Conservation (phyloP, 2,888 invertebrate genomes). For the Unio pictorum region DNA sequence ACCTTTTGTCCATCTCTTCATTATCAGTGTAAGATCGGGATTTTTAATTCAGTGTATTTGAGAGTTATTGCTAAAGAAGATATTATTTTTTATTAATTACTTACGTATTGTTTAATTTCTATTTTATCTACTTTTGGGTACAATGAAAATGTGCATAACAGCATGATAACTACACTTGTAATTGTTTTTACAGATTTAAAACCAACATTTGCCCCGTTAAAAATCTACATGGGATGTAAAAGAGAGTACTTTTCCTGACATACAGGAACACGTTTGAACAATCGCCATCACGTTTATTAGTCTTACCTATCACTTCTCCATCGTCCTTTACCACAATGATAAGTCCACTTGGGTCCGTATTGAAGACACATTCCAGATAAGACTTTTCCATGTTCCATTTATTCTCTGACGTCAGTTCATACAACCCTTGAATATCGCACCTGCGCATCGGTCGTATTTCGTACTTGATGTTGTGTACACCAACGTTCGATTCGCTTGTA, state of each 20-base stretch:
- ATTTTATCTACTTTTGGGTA: too few relatives aligned
- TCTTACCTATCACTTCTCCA: conserved; percentile 44
- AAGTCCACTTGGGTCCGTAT: conserved; percentile 48
- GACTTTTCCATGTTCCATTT: conserved; percentile 50
- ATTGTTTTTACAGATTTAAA: too few relatives aligned
- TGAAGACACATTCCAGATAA: conserved; percentile 47
- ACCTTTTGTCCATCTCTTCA: too few relatives aligned
- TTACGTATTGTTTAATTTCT: too few relatives aligned
- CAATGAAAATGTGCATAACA: too few relatives aligned
- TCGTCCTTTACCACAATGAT: conserved; percentile 43
- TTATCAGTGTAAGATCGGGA: too few relatives aligned
- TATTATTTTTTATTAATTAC: too few relatives aligned
- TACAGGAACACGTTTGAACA: not conserved
- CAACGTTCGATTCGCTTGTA: not conserved
- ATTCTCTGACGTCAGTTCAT: conserved; percentile 37
- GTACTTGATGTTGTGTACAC: conserved; percentile 16
- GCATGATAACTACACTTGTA: too few relatives aligned
- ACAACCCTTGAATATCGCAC: conserved; percentile 41
- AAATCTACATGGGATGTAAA: not conserved
- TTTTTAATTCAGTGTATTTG: too few relatives aligned
- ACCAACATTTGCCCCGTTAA: not conserved
- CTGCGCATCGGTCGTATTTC: conserved; percentile 43
- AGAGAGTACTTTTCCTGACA: not conserved
- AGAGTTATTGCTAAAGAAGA: too few relatives aligned
- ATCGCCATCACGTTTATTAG: not conserved